Base-by-base conservation (phyloP, 1,140 invertebrate species). In the Bactericera cockerelli region DNA sequence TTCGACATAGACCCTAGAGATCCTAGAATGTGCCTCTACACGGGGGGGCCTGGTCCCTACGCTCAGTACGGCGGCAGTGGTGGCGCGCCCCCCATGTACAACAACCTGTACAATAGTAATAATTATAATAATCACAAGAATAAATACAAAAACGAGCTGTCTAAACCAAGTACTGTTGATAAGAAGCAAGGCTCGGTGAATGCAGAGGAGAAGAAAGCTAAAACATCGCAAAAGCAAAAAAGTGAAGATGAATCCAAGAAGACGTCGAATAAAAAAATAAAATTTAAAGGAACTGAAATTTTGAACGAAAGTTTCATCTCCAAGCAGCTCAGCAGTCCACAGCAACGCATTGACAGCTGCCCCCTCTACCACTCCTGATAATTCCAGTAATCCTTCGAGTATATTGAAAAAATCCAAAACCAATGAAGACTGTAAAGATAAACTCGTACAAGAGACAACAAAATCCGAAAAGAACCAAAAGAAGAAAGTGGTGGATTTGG, bases 281-380 rank as follows among this genome's bases (percentile, higher is more conserved):
- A 49, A 22, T 49, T 49, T n/a, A 49, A 49, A 49, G n/a, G 42
- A 49, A 6, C 42, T 19, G 42, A 49, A 49, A 49, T 49, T 49
- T 16, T 49, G n/a, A 49, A 49, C n/a, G 42, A 49, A 49, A 22
- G 3, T 49, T 16, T 6, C 6, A 49, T 8, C n/a, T 19, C 6
- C n/a, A 10, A n/a, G 4, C 19, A 49, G 42, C 19, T 19, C n/a
- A 49, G 22, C 22, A 49, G n/a, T 8, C 6, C 6, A 49, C 8
- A 49, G 42, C 42, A 49, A 49, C 8, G 42, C n/a, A 6, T 10
- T n/a, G 6, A 22, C 42, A 4, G 28, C 13, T n/a, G n/a, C n/a
- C n/a, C n/a, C n/a, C 28, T 31, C 28, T 31, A 31, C 4, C 28
- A 31, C 28, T 6, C 4, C 42, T 4, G 42, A 49, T 16, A 49